Base-by-base conservation (phyloP, 2,888 invertebrate genomes). In the Diploptera punctata region DNA sequence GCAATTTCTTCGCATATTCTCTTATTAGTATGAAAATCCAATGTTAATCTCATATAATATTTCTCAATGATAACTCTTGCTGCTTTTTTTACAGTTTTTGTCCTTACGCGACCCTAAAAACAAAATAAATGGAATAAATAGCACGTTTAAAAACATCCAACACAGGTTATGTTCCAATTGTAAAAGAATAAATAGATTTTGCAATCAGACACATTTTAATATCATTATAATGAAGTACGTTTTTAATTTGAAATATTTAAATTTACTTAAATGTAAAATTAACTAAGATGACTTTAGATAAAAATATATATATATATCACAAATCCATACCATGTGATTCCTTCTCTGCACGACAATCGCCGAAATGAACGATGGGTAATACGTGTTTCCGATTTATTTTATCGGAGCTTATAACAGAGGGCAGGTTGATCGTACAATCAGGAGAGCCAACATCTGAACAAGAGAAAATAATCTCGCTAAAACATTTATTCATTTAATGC, bases 1-100 rank as follows among this genome's bases (percentile, higher is more conserved):
- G 99, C 99, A 76, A 99, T 98, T 89, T 99, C 99, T 84, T 99
- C 99, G 84, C 98, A 99, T 87, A 99, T 96, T 80, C 99, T 91
- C 86, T 99, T 99, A 86, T 99, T 99, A 75, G 98, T 98, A 84
- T 99, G 98, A 85, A 99, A 99, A 86, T 99, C 99, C 80, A 97
- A 88, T 73, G 98, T 98, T 80, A 99, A 87, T 78, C 96, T 92
- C 74, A 98, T 98, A 87, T 99, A 99, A 84, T 99, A 99, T 83
- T 99, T 99, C 85, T 99, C 99, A 84, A 99, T 99, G 79, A 99
- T 99, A 79, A 98, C 95, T 84, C 98, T 93, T 74, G 99, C 95
- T 82, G 99, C 99, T 87, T 99, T 99, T 87, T 99, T 99, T 80
- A 99, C 93, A 78, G 99, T 99, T 88, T 99, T 99, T 76, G 99